These are phyloP conservation scores for Microcaecilia unicolor DNA, from an alignment of 2,797 vertebrate genomes.

Conservation along the genomic window DNA sequence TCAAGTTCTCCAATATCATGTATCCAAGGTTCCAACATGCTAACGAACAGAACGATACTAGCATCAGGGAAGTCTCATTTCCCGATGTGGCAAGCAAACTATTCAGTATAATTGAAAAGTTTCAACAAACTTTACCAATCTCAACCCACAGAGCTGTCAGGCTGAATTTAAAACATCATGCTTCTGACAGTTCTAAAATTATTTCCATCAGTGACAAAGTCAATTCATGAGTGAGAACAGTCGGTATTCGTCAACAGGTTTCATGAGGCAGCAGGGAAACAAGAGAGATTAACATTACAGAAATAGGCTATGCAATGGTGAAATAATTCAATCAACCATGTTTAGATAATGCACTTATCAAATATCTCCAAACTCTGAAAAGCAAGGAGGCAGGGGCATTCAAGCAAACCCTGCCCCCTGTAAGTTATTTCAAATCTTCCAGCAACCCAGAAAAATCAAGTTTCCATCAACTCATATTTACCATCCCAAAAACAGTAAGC, in stretches of 20 bases:
- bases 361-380: conserved; percentile 4
- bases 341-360: conserved; percentile 9
- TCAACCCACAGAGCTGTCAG: conserved; percentile 19
- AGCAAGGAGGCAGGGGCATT: background rate
- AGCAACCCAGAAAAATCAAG: too few relatives aligned
- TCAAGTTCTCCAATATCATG: background rate
- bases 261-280: conserved; percentile 13
- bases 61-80: background rate
- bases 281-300: background rate
- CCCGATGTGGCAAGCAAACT: background rate
- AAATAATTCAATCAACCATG: conserved; percentile 2
- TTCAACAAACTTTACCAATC: conserved; percentile 16
- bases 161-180: conserved; percentile 12
- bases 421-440: too few relatives aligned
- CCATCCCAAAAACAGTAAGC: too few relatives aligned
- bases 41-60: rapidly evolving
- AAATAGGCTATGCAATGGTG: conserved; percentile 11
- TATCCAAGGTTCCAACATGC: background rate
- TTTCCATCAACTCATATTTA: too few relatives aligned
- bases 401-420: conserved; percentile 6
- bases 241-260: background rate
- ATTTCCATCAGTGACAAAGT: conserved; percentile 14
- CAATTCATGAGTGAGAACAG: conserved; percentile 18
- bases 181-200: conserved; percentile 12
- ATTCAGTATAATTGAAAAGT: conserved; percentile 14